Evolutionary conservation across 2,797 vertebrate genomes (phyloP), one percentile per base, ranked within the genome.

Genomic region (Poecilia picta): DNA sequence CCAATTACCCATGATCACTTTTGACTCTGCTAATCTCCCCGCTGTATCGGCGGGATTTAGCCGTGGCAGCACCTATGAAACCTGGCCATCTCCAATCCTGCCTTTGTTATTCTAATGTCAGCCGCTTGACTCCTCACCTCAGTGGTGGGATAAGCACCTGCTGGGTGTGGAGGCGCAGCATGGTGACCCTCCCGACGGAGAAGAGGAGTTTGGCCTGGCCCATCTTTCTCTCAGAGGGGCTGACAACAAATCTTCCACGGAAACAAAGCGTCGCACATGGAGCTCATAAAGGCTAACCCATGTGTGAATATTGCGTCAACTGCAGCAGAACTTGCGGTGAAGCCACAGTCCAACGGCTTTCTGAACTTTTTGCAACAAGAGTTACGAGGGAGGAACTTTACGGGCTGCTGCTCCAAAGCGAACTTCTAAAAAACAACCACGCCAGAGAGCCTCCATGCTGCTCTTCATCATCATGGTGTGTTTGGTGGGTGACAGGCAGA

Each of bases 1-100:
- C 94, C 95, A 95, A 95, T 96, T 95, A 96, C 94, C 91, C 91
- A 87, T 94, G 93, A 95, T 96, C 94, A 95, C 94, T 94, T 95
- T 94, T 94, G 94, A 95, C 95, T 95, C 91, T 91, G 94, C 92
- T 96, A 96, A 96, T 95, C 95, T 95, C 89, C 82, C 76, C 28
- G 83, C 89, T 86, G 92, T 91, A 95, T 95, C 87, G 43, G 88
- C 57, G 0, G 92, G 94, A 95, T 95, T 95, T 94, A 93, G 87
- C 92, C 78, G 72, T 78, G 55, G 85, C 84, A 85, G 92, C 91
- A 95, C 94, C 93, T 91, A 87, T 86, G 93, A 94, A 89, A 91
- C 91, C 85, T 78, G 91, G 89, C 91, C 91, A 91, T 90, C 85
- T 83, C 79, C 79, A 91, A 83, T 79, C 88, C 73, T 81, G 84